Evolutionary conservation across 2,888 invertebrate genomes (phyloP), one percentile per base, ranked within the genome.

Genomic region (Coleophora deauratella): DNA sequence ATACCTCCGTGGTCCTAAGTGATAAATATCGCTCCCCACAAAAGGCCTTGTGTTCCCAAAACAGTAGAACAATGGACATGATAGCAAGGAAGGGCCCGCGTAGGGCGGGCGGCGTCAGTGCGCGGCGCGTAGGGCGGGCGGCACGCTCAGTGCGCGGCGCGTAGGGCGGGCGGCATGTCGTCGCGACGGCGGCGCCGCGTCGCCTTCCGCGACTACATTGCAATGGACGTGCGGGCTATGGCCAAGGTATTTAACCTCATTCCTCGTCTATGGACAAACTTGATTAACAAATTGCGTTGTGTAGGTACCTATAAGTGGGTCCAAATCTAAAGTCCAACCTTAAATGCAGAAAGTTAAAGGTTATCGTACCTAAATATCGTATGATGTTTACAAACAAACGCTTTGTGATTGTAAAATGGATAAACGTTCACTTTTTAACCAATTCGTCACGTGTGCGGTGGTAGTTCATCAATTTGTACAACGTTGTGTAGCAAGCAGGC

Each of bases 171-270:
- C 41, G 73, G 54, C 54, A 76, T 69, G 71, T 66, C 78, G 81
- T 82, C 81, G 66, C 78, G 81, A 41, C 79, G 79, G 48, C 76
- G 79, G 46, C 78, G 80, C 48, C 82, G 80, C 66, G 82, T 82
- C 66, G 79, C 72, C 40, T 82, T 81, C 44, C 75, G 80, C 71
- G 82, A 85, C 63, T 85, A 85, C 63, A 63, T 78, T 55, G 81
- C 77, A 31, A 75, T 85, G 79, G 84, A 84, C 61, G 65, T 81
- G 45, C 76, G 76, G 43, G 80, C 81, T 51, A 85, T 84, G 81
- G 81, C 81, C 44, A 84, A 80, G 82, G 84, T 85, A 80, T 51
- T 6, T 3, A 21, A 21, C 21, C 21, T 21, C 6, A 21, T 21
- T 21, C 3, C 6, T 4, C 21, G 6, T 21, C 21, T 21, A 35